Percentiles rank a stretch among this genome's conserved stretches.
These are phyloP conservation scores for Melanophora roralis DNA, from an alignment of 2,888 invertebrate genomes.

Conservation along the genomic window DNA sequence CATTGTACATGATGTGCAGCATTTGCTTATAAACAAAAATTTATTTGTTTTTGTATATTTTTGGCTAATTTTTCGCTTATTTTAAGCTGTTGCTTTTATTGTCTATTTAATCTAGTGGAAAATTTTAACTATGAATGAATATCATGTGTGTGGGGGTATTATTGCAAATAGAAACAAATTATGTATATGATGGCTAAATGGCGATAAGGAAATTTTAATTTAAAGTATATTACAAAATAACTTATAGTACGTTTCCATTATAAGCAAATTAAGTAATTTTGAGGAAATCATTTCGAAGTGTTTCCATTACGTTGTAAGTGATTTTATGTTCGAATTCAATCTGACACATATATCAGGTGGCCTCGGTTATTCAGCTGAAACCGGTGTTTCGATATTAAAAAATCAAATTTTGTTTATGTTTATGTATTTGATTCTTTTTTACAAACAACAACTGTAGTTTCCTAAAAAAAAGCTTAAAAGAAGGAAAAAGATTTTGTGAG, in stretches of 20 bases:
- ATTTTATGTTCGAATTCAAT: no score
- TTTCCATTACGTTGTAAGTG: no score
- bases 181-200: conserved; percentile 56
- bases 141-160: conserved; percentile 54
- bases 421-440: no score
- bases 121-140: conserved; percentile 43
- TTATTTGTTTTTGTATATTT: background rate
- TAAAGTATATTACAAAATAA: conserved; percentile 49
- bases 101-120: conserved; percentile 54
- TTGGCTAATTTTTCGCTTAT: conserved; percentile 50
- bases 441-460: no score
- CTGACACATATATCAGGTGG: no score
- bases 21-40: background rate
- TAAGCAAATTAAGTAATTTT: background rate
- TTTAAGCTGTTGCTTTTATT: background rate
- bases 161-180: conserved; percentile 53
- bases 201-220: conserved; percentile 55
- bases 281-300: no score
- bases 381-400: no score
- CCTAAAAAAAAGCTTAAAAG: no score
- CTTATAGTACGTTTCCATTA: background rate
- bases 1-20: conserved; percentile 21
- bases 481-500: no score
- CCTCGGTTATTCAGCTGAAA: no score
- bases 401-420: no score